Evolutionary conservation across 2,888 invertebrate genomes (phyloP).

Genomic region (Sinodicranocentrus sp.): DNA sequence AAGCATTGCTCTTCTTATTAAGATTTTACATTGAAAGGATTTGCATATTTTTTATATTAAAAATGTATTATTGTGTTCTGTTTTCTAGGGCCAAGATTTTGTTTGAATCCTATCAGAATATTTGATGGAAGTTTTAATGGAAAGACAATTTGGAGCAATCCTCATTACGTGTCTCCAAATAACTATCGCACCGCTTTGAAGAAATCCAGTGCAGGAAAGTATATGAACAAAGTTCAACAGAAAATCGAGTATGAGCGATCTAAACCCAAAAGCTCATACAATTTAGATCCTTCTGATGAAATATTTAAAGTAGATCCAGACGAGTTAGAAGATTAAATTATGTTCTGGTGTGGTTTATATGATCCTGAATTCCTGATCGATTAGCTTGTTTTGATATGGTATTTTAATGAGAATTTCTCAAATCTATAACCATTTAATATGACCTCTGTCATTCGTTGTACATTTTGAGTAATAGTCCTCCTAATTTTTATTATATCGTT

Average conservation of each 20-base stretch:
- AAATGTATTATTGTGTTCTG: not conserved
- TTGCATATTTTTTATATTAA: no score
- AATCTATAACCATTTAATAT: no score
- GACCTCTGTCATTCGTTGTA: no score
- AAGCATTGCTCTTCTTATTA: no score
- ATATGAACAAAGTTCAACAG: conserved; percentile 88
- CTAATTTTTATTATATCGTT: no score
- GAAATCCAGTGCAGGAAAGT: conserved; percentile 86
- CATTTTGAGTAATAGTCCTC: no score
- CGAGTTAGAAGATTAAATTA: conserved; percentile 78
- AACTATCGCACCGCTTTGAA: conserved; percentile 86
- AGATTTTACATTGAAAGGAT: no score
- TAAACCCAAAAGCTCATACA: conserved; percentile 84
- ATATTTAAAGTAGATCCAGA: conserved; percentile 85
- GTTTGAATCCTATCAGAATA: conserved; percentile 89
- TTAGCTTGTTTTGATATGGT: no score
- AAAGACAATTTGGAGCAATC: conserved; percentile 94
- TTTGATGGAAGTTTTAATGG: conserved; percentile 98
- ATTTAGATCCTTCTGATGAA: conserved; percentile 84
- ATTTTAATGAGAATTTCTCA: no score
- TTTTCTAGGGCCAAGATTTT: conserved; percentile 82
- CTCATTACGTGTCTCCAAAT: conserved; percentile 93
- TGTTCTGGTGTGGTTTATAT: no score
- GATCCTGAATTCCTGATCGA: no score
- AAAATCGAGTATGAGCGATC: conserved; percentile 87